These are phyloP conservation scores for Tortricodes alternella DNA, from an alignment of 2,888 invertebrate genomes.

Conservation along the genomic window DNA sequence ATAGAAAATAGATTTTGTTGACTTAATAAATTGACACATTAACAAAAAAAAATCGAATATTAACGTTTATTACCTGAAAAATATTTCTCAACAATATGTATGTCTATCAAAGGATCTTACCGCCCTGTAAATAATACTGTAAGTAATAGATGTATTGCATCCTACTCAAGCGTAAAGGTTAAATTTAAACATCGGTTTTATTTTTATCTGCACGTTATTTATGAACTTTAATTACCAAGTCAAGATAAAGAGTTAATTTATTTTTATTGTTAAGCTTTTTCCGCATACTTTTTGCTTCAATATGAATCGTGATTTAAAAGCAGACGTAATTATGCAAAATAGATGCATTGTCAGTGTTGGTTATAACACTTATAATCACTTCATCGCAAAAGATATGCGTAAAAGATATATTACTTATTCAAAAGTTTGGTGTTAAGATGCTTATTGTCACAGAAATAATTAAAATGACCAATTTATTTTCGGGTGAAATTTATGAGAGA, in stretches of 20 bases:
- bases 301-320: conserved; percentile 26
- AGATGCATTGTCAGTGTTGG: conserved; percentile 2
- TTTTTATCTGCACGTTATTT: conserved; percentile 38
- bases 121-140: background rate
- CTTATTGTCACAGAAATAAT: no score
- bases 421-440: no score
- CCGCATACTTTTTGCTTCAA: conserved; percentile 23
- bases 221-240: conserved; percentile 45
- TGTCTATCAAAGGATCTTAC: background rate
- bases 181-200: conserved; percentile 45
- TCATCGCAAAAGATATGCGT: no score
- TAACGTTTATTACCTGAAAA: no score
- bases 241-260: conserved; percentile 32
- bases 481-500: no score
- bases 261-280: conserved; percentile 20
- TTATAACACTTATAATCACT: no score
- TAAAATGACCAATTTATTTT: no score
- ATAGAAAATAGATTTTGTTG: no score
- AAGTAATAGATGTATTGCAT: background rate
- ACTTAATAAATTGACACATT: no score
- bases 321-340: conserved; percentile 24
- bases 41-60: no score
- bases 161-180: conserved; percentile 41
- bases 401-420: no score
- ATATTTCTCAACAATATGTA: no score